phyloP scores from a whole-genome alignment of 2,113 vertebrate genomes.

The Marmota monax region DNA sequence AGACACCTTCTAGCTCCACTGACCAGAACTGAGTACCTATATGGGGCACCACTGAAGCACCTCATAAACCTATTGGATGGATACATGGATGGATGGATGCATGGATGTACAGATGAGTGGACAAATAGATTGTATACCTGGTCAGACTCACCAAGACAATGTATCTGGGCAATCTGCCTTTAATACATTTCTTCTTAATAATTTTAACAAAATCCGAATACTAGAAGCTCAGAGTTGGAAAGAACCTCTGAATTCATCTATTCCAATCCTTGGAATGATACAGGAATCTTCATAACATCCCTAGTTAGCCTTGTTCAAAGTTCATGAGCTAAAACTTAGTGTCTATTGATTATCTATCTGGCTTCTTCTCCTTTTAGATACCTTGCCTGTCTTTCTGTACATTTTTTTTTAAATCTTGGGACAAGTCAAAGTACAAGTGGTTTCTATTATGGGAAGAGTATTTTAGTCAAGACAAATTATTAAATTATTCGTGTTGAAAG shows the following conservation, averaged over 20 bases:
- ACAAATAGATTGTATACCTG: not conserved
- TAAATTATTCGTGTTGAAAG: slow-evolving; percentile 1
- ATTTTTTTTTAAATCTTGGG: not conserved
- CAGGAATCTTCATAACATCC: not conserved
- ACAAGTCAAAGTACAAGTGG: not conserved
- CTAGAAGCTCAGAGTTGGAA: not conserved
- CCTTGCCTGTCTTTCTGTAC: not conserved
- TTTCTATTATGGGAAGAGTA: not conserved
- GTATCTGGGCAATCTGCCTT: not conserved
- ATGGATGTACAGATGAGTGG: too few relatives aligned
- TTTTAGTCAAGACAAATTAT: slow-evolving; percentile 22
- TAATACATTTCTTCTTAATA: not conserved
- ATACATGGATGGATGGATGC: too few relatives aligned
- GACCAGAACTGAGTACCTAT: not conserved
- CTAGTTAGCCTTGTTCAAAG: not conserved
- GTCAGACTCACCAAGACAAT: not conserved
- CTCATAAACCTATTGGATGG: not conserved
- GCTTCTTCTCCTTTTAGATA: not conserved
- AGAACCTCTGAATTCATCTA: not conserved
- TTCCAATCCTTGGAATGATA: not conserved
- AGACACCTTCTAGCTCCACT: not conserved
- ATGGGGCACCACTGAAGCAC: not conserved
- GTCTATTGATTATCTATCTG: not conserved
- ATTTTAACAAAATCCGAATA: not conserved
- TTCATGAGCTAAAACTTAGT: not conserved